These are phyloP conservation scores for Enteromius viviparus DNA, from an alignment of 2,797 vertebrate genomes.

Conservation along the genomic window DNA sequence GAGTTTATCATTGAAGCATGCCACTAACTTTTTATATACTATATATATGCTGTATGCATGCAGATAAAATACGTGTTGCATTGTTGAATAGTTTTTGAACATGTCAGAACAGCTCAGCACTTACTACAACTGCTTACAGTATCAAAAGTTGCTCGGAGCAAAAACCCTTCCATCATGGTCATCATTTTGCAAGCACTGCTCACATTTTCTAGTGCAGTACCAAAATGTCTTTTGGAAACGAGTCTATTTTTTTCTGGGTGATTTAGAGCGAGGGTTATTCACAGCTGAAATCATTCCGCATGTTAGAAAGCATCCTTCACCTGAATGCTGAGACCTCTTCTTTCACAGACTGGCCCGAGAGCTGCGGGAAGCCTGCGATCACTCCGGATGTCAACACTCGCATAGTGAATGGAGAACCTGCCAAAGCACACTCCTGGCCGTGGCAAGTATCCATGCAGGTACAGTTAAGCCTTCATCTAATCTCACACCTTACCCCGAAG, in stretches of 20 bases:
- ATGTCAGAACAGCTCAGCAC: not conserved
- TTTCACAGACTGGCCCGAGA: slow-evolving; percentile 75
- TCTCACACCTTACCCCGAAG: slow-evolving; percentile 7
- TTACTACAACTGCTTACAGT: not conserved
- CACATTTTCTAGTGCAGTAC: not conserved
- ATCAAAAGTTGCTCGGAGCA: not conserved
- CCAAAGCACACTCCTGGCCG: slow-evolving; percentile 78
- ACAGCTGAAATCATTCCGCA: not conserved
- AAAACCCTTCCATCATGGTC: not conserved
- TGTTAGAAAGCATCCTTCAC: slow-evolving; percentile 4
- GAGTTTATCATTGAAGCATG: not conserved
- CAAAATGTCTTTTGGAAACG: not conserved
- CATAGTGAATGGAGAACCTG: slow-evolving; percentile 79
- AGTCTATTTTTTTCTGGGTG: slow-evolving; percentile 3
- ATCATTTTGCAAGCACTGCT: not conserved
- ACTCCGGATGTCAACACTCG: slow-evolving; percentile 71
- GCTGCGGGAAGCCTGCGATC: slow-evolving; percentile 73
- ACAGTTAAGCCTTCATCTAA: slow-evolving; percentile 47
- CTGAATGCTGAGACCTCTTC: slow-evolving; percentile 13
- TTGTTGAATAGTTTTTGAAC: not conserved
- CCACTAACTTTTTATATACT: not conserved
- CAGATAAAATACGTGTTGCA: not conserved
- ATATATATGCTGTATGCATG: not conserved
- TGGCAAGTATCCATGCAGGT: slow-evolving; percentile 86
- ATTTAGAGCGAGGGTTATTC: not conserved